Conservation (phyloP, 2,797 vertebrate species). For the Poeciliopsis gracilis region DNA sequence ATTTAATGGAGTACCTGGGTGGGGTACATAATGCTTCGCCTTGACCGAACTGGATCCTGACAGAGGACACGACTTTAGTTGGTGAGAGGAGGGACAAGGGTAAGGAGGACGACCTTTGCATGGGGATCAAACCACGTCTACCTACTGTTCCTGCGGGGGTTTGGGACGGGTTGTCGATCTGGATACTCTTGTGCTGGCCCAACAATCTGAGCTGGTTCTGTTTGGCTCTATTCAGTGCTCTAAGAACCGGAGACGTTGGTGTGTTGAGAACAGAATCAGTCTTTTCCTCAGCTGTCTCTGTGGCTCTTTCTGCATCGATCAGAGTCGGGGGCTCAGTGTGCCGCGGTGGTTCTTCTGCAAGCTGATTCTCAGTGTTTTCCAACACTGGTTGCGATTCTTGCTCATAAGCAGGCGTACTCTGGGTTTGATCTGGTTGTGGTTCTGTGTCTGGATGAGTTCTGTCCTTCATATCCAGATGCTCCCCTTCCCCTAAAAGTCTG, state of each 20-base stretch:
- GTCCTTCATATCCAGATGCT: background rate
- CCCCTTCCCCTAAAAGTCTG: background rate
- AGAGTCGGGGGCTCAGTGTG: background rate
- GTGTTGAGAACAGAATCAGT: slow-evolving; percentile 21
- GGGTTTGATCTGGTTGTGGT: slow-evolving; percentile 11
- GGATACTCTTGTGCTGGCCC: slow-evolving; percentile 51
- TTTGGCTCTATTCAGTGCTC: slow-evolving; percentile 59
- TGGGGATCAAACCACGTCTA: slow-evolving; percentile 53
- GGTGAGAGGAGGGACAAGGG: slow-evolving; percentile 85
- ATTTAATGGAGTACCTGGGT: slow-evolving; percentile 88
- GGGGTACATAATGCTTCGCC: slow-evolving; percentile 84
- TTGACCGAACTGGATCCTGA: slow-evolving; percentile 88
- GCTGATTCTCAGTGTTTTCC: slow-evolving; percentile 37
- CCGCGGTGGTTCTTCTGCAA: slow-evolving; percentile 26
- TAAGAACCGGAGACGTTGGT: slow-evolving; percentile 47
- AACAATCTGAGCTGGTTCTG: slow-evolving; percentile 13
- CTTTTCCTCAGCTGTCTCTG: slow-evolving; percentile 17
- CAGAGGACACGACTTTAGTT: slow-evolving; percentile 88
- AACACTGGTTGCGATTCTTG: slow-evolving; percentile 15
- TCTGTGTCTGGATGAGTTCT: slow-evolving; percentile 12
- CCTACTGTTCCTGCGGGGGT: slow-evolving; percentile 45
- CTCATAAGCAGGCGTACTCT: slow-evolving; percentile 6
- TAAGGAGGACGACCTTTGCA: slow-evolving; percentile 90
- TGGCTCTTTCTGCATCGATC: background rate
- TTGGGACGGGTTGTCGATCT: slow-evolving; percentile 66